Evolutionary conservation across 2,113 vertebrate genomes (phyloP), one percentile per base, ranked within the genome.

Genomic region (Lutjanus erythropterus): DNA sequence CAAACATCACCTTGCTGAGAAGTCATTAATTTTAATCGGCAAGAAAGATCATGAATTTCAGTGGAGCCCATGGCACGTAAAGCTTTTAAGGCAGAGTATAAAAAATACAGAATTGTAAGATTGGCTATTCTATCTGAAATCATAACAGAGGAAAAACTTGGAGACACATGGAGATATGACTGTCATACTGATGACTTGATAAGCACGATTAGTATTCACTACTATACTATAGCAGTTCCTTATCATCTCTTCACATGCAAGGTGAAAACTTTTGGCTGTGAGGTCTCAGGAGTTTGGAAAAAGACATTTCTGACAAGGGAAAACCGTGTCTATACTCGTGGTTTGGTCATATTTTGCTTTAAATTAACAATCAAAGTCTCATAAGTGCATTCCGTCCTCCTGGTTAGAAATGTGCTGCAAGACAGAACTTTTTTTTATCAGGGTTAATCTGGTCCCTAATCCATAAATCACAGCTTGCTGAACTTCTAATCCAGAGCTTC

Each of bases 141-240:
- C 55, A 33, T 49, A 39, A 56, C 9, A 23, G 27, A 44, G 14
- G 27, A n/a, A 56, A 42, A 39, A 16, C 15, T 18, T 60, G 19
- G 18, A 64, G 19, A 66, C 31, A 25, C 8, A 44, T 25, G 2
- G 53, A 42, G 62, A 44, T 49, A 47, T 15, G 31, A 15, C 39
- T 21, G 9, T 41, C 42, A 69, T 37, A 52, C 53, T 27, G 61
- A 69, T 78, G 21, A 75, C 15, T 19, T 69, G n/a, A 62, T 19
- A 35, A 49, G 15, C 46, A 31, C 46, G 33, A 14, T 64, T 64
- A 47, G 56, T 79, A 84, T 79, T 70, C 76, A 49, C 10, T 50
- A 47, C 47, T 27, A 6, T 8, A 37, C n/a, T 58, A 4, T 10
- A 59, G 47, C 29, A 46, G 11, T 58, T 53, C 14, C 15, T 65